Base-by-base conservation (phyloP, 2,888 invertebrate genomes). In the Stenolophus ochropezus region DNA sequence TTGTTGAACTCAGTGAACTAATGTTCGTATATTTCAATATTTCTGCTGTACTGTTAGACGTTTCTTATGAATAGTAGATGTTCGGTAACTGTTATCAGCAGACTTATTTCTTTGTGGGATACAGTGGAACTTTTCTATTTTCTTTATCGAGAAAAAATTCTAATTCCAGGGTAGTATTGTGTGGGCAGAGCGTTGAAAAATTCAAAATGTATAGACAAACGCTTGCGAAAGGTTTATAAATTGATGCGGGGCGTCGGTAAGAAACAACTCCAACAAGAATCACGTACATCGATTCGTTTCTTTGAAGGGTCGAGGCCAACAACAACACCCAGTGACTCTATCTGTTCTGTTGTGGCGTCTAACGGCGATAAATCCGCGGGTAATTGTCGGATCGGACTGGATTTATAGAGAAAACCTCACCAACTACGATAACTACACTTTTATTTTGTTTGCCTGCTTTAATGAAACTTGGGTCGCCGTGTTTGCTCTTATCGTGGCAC, bases 321-420 rank as follows among this genome's bases (percentile, higher is more conserved):
- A 61, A 20, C 23, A 61, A n/a, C 61, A 56, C 61, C 18, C 23
- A 4, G 23, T 20, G 23, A 58, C 58, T 58, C 61, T 61, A 61
- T 61, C 56, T 20, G 18, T 20, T 56, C 61, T 61, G 27, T 69
- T 69, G 65, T 69, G 33, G 65, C 33, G 33, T 74, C 74, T 74
- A 74, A 74, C 74, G 49, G 53, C 51, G 51, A 74, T 27, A 53
- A 74, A 74, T 33, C 51, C 74, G 51, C 47, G 51, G 25, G 74
- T 74, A 74, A 74, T 74, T 74, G 74, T 74, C 74, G 53, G 74
- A 74, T 74, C 74, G n/a, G 51, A 74, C 51, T 53, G 53, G 74
- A 74, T 74, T 74, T 74, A 74, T 74, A 51, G 49, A 27, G 51
- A 74, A 53, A 74, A 53, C 53, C 51, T 74, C 51, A 74, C 49